A percentile compares a stretch with the other conserved stretches of the same genome.
Evolutionary conservation across 2,113 vertebrate species (phyloP).

Genomic region (Brachirus orientalis): DNA sequence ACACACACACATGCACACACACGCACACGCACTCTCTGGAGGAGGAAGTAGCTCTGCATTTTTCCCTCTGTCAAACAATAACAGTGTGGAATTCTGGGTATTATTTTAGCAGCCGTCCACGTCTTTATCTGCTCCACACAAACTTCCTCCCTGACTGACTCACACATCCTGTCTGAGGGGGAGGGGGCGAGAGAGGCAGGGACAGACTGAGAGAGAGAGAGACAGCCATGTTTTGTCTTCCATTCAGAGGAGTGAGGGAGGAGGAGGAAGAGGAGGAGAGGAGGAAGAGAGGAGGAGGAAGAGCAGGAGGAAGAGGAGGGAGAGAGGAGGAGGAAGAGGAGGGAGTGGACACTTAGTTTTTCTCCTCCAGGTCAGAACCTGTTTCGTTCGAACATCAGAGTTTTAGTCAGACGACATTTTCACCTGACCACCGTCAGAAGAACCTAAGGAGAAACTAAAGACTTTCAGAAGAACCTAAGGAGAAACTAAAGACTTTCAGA

Average conservation of each 20-base stretch:
- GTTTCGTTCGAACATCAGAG: neutral
- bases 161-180: conserved; percentile 77
- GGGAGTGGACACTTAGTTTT: neutral
- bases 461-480: too few relatives aligned
- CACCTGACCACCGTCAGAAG: too few relatives aligned
- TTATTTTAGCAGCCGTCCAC: conserved; percentile 83
- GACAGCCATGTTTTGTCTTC: conserved; percentile 75
- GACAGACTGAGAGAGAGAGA: conserved; percentile 36
- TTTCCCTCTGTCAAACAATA: conserved; percentile 79
- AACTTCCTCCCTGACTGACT: conserved; percentile 84
- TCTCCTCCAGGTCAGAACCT: conserved; percentile 46
- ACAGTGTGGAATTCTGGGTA: conserved; percentile 80
- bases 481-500: too few relatives aligned
- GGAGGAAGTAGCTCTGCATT: conserved; percentile 80
- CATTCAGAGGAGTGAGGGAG: conserved; percentile 61
- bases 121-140: conserved; percentile 89
- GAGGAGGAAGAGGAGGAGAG: conserved; percentile 48
- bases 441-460: too few relatives aligned
- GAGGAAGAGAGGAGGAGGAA: conserved; percentile 58
- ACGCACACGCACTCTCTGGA: conserved; percentile 8
- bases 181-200: conserved; percentile 54
- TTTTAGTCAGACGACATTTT: too few relatives aligned
- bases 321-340: conserved; percentile 55
- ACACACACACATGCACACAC: conserved; percentile 19
- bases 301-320: conserved; percentile 54